phyloP scores from a whole-genome alignment of 2,797 vertebrate genomes.

The Molossus molossus region DNA sequence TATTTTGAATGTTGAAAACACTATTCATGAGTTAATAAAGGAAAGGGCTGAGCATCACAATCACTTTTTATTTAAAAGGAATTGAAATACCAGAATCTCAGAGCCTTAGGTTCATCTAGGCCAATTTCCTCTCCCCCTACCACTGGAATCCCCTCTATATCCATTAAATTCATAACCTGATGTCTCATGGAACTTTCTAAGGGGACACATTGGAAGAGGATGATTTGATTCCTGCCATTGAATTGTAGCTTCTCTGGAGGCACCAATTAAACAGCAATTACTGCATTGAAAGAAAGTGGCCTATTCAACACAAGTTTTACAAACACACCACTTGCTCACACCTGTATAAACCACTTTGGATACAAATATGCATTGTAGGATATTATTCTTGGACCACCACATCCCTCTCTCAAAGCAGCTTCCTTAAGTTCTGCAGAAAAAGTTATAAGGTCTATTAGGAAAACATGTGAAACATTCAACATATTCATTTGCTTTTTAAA shows the following conservation, averaged over 20 bases:
- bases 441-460: constrained; percentile 66
- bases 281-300: constrained; percentile 59
- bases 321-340: constrained; percentile 73
- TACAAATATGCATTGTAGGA: constrained; percentile 74
- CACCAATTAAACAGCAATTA: constrained; percentile 60
- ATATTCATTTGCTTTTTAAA: constrained; percentile 62
- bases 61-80: not conserved
- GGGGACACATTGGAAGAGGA: not conserved
- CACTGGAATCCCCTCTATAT: not conserved
- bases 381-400: constrained; percentile 76
- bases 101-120: not conserved
- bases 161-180: not conserved
- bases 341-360: constrained; percentile 73
- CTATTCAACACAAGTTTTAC: constrained; percentile 64
- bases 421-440: constrained; percentile 72
- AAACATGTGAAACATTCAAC: constrained; percentile 76
- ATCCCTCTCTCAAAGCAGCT: constrained; percentile 56
- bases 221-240: constrained; percentile 1
- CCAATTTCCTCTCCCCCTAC: not conserved
- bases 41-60: not conserved
- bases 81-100: not conserved
- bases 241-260: constrained; percentile 48
- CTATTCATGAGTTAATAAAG: not conserved
- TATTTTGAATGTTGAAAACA: not conserved
- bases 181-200: not conserved